These are phyloP conservation scores for Pollenia amentaria DNA, from an alignment of 2,888 invertebrate species.

Conservation along the genomic window DNA sequence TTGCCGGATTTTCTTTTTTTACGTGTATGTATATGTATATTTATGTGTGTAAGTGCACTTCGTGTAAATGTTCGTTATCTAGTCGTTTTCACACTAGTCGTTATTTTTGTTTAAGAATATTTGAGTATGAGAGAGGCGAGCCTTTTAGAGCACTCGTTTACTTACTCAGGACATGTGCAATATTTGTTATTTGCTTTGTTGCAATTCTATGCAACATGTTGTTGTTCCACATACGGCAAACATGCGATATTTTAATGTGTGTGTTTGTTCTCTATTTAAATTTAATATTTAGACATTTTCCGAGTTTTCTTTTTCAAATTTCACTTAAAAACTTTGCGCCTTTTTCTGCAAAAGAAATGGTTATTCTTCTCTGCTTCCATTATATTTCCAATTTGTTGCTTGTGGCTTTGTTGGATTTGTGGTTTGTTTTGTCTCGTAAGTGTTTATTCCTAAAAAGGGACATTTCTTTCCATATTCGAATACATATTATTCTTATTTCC, in stretches of 20 bases:
- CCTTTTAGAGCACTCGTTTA: not conserved
- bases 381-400: constrained; percentile 28
- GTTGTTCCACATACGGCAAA: constrained; percentile 35
- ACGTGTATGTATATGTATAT: not conserved
- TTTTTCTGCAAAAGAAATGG: constrained; percentile 33
- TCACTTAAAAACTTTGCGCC: constrained; percentile 55
- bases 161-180: constrained; percentile 54
- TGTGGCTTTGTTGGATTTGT: constrained; percentile 48
- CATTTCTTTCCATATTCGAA: no score
- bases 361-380: not conserved
- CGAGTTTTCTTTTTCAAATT: constrained; percentile 22
- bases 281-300: not conserved
- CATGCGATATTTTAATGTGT: not conserved
- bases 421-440: constrained; percentile 45
- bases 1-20: not conserved
- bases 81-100: not conserved
- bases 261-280: not conserved
- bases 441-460: not conserved
- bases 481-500: not conserved
- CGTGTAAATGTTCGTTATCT: constrained; percentile 41
- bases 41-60: not conserved
- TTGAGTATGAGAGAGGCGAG: not conserved
- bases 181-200: constrained; percentile 32
- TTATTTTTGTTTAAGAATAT: not conserved
- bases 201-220: constrained; percentile 69